These are phyloP conservation scores for Bothrops jararaca DNA, from an alignment of 2,113 vertebrate species.

Conservation along the genomic window DNA sequence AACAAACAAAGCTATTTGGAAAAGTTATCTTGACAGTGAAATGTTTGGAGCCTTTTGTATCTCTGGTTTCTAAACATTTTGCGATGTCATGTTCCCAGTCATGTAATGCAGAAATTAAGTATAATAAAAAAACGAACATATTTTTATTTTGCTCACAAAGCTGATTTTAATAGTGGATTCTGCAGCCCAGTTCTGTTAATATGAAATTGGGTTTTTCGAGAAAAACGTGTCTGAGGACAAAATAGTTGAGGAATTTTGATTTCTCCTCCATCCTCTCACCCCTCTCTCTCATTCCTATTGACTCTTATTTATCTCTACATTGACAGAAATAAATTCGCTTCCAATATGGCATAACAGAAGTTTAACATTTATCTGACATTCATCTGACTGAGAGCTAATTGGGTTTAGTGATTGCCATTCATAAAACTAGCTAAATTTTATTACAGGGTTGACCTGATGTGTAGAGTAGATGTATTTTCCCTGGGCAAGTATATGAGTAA, in stretches of 20 bases:
- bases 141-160: neutral
- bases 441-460: neutral
- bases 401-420: neutral
- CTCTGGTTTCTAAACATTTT: neutral
- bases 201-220: neutral
- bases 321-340: neutral
- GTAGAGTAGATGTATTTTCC: conserved; percentile 17
- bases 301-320: neutral
- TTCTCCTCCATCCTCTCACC: neutral
- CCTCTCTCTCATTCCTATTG: neutral
- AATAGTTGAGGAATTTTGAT: neutral
- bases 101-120: neutral
- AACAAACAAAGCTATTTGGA: neutral
- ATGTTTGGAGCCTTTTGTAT: neutral
- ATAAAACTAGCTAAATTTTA: conserved; percentile 1
- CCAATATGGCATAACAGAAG: neutral
- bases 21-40: neutral
- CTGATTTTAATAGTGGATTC: neutral
- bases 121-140: neutral
- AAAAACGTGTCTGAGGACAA: neutral
- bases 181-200: neutral
- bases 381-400: neutral
- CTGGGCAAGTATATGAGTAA: neutral
- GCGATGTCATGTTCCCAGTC: neutral
- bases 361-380: neutral